Evolutionary conservation across 2,888 invertebrate genomes (phyloP).

Genomic region (Andrena marginata): DNA sequence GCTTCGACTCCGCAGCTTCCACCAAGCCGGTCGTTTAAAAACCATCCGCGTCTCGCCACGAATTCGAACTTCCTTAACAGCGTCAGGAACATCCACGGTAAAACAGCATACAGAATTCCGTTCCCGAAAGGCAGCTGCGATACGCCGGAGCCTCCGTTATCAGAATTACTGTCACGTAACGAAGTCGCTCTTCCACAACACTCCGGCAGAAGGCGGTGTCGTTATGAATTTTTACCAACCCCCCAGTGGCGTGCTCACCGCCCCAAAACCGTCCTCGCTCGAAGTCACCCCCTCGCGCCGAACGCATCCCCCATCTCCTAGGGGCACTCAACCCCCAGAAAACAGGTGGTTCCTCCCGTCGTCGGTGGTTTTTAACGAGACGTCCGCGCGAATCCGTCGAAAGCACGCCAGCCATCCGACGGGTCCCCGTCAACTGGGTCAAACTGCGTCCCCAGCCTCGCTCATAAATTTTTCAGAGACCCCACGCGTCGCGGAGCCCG

Average conservation of each 20-base stretch:
- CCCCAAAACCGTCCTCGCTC: not conserved
- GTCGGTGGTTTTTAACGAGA: constrained; percentile 39
- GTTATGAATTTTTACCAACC: constrained; percentile 31
- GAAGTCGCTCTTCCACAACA: not conserved
- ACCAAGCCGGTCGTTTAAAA: too few relatives aligned
- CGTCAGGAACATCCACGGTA: too few relatives aligned
- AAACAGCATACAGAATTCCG: too few relatives aligned
- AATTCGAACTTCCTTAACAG: too few relatives aligned
- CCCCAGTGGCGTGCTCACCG: too few relatives aligned
- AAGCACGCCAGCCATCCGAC: constrained; percentile 10
- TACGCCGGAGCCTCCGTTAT: not conserved
- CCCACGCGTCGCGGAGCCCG: constrained; percentile 1
- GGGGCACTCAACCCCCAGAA: constrained; percentile 10
- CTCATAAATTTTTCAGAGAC: constrained; percentile 51
- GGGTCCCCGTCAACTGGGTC: constrained; percentile 33
- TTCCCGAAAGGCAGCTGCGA: too few relatives aligned
- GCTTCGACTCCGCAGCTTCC: too few relatives aligned
- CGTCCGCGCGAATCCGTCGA: constrained; percentile 10
- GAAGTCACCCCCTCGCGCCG: not conserved
- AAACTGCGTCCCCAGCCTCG: constrained; percentile 26
- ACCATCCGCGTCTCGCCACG: too few relatives aligned
- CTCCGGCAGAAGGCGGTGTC: not conserved
- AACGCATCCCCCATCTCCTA: not conserved
- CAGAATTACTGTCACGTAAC: constrained; percentile 26
- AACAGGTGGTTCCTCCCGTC: constrained; percentile 59